Evolutionary conservation across 2,113 vertebrate species (phyloP).

Genomic region (Probosciger aterrimus): DNA sequence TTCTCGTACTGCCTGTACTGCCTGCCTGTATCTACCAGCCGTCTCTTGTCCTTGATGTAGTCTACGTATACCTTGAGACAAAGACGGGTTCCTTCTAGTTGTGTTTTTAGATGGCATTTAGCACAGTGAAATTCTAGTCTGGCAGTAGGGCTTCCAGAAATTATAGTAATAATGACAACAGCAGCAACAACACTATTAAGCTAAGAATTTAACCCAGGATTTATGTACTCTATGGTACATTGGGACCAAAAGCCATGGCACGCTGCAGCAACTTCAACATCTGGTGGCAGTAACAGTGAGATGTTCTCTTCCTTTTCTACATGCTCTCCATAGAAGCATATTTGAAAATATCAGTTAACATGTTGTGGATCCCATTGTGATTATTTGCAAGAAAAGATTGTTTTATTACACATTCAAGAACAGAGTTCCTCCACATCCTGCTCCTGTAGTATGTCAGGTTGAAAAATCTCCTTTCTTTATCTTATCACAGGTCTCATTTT

Average conservation of each 20-base stretch:
- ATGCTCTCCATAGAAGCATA: not conserved
- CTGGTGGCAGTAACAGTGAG: not conserved
- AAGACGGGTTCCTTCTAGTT: not conserved
- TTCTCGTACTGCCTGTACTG: not conserved
- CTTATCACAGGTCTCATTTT: not conserved
- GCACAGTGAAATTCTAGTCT: not conserved
- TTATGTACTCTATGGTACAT: rapidly evolving
- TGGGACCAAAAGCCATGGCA: not conserved
- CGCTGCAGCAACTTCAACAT: not conserved
- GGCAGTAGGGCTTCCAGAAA: not conserved
- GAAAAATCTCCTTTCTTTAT: not conserved
- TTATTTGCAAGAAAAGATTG: not conserved
- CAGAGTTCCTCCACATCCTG: not conserved
- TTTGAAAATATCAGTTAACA: not conserved
- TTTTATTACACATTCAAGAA: not conserved
- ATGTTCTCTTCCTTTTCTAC: not conserved
- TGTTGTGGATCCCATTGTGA: not conserved
- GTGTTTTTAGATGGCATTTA: not conserved
- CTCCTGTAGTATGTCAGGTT: not conserved
- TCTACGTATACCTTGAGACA: not conserved
- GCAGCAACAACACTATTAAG: not conserved
- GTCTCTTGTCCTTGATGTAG: not conserved
- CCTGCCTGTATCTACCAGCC: not conserved
- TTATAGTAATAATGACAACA: not conserved
- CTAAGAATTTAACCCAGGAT: not conserved